Evolutionary conservation across 2,888 invertebrate species (phyloP), one percentile per base, ranked within the genome.

Genomic region (Himalopsyche tibetana): DNA sequence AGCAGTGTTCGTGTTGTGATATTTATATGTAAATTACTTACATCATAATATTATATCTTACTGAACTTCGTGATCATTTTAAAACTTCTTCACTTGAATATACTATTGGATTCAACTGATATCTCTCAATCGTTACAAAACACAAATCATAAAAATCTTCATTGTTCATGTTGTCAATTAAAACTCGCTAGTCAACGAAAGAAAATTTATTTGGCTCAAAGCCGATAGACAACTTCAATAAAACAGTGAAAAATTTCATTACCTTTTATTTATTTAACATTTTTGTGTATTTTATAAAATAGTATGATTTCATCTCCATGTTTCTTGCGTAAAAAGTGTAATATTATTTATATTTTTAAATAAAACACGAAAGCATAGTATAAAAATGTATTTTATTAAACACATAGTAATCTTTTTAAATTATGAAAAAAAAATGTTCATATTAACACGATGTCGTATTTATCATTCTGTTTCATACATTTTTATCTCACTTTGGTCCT

Each of bases 401-500:
- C 69, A 69, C 28, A 69, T 69, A 28, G 28, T 28, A 28, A 56
- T 19, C 28, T 11, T 69, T 69, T 69, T 28, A 69, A 19, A 28
- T 69, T 69, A 69, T 69, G 69, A 69, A 69, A 69, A 36, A 63
- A 19, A 69, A 69, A 69, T 69, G 69, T 36, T 69, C 36, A 69
- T 69, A 69, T 69, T 69, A 2, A 11, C 69, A 69, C 19, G 9
- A 36, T 69, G 69, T 51, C 45, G 45, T 69, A 36, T 8, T 28
- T 36, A 12, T 69, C 69, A 69, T 36, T 28, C 69, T 69, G 69
- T 36, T 69, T 28, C 69, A 69, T 69, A 69, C 69, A 69, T 69
- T 69, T 69, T 69, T 36, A 69, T 69, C 36, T 69, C 69, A 69
- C 69, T 36, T 69, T 69, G 69, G 69, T 69, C 69, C 69, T 69